phyloP scores from a whole-genome alignment of 2,888 invertebrate species.

The Callimorpha dominula region DNA sequence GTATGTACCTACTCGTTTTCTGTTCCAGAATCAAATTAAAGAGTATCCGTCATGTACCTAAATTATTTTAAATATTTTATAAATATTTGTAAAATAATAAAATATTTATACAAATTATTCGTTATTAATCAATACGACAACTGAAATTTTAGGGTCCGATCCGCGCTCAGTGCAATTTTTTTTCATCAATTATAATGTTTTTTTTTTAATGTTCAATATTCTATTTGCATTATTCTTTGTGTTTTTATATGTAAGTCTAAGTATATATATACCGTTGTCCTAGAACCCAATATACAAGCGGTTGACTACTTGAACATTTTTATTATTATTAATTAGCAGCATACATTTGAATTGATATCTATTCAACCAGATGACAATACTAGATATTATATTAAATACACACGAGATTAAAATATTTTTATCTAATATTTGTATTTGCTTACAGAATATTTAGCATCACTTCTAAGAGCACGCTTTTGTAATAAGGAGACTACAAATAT shows the following conservation, averaged over 20 bases:
- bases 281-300: background rate
- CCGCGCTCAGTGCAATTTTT: background rate
- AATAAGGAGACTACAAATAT: slow-evolving; percentile 71
- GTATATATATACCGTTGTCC: background rate
- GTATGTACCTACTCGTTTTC: background rate
- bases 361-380: no score
- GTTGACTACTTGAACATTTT: background rate
- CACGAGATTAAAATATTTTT: background rate
- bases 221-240: background rate
- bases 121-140: background rate
- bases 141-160: background rate
- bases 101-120: background rate
- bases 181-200: no score
- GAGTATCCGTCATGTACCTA: background rate
- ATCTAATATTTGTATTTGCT: slow-evolving; percentile 23
- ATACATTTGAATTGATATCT: background rate
- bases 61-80: background rate
- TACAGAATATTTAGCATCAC: slow-evolving; percentile 70
- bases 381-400: background rate
- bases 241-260: background rate
- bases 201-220: no score
- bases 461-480: slow-evolving; percentile 68
- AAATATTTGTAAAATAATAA: background rate
- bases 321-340: background rate
- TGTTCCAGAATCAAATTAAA: background rate